Evolutionary conservation across 2,797 vertebrate genomes (phyloP).

Genomic region (Spea hammondii): DNA sequence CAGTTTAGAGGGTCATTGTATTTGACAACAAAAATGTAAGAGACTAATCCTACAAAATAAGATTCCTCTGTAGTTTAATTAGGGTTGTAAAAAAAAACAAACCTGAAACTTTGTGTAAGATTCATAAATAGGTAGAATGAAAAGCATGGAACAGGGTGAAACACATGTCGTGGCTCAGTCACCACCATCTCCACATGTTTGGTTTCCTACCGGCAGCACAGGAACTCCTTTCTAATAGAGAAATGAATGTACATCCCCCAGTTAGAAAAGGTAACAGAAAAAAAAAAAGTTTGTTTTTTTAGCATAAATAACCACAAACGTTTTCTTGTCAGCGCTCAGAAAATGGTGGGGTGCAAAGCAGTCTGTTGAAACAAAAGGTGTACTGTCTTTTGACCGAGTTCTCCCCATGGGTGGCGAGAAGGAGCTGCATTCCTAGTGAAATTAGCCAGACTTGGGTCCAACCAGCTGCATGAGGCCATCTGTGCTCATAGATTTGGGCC

Average conservation of each 20-base stretch:
- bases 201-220: constrained; percentile 35
- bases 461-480: constrained; percentile 89
- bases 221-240: constrained; percentile 26
- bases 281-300: constrained; percentile 44
- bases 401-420: constrained; percentile 31
- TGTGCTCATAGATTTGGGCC: constrained; percentile 97
- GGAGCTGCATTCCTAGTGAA: constrained; percentile 67
- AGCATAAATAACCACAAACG: constrained; percentile 63
- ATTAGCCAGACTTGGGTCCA: constrained; percentile 83
- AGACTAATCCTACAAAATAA: not conserved
- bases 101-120: not conserved
- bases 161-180: not conserved
- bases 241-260: constrained; percentile 14
- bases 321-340: constrained; percentile 61
- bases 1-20: not conserved
- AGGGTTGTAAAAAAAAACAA: not conserved
- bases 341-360: constrained; percentile 59
- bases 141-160: not conserved
- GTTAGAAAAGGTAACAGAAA: constrained; percentile 8
- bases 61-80: constrained; percentile 11
- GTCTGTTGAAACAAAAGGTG: constrained; percentile 59
- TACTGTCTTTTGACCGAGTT: constrained; percentile 56
- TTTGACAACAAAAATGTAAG: not conserved
- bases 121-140: constrained; percentile 40
- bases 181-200: not conserved